Conservation (phyloP, 2,888 invertebrate species). For the Caenorhabditis imperialis region DNA sequence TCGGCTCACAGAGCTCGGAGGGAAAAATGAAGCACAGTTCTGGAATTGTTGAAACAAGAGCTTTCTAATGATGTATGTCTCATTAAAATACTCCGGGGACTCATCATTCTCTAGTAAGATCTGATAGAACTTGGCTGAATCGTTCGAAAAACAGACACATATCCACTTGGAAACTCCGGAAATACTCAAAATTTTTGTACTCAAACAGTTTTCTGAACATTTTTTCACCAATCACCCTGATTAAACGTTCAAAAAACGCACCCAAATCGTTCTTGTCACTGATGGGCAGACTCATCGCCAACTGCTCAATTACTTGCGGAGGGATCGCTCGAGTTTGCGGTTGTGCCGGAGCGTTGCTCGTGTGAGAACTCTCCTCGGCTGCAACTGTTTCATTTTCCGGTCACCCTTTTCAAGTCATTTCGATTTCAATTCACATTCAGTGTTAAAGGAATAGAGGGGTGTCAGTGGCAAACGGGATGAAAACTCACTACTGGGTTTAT, state of each 20-base stretch:
- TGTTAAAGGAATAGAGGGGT: too few species aligned
- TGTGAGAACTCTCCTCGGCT: constrained; percentile 70
- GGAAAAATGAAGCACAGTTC: too few species aligned
- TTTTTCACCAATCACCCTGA: too few species aligned
- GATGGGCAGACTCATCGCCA: constrained; percentile 41
- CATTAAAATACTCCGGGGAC: too few species aligned
- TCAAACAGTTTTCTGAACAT: background rate
- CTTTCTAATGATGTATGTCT: too few species aligned
- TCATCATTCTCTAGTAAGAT: too few species aligned
- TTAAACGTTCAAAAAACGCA: too few species aligned
- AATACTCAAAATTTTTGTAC: background rate
- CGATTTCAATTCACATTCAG: constrained; percentile 7
- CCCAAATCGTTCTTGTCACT: constrained; percentile 40
- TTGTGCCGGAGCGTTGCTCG: constrained; percentile 58
- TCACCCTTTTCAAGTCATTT: background rate
- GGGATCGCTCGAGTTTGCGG: constrained; percentile 57
- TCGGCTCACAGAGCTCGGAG: too few species aligned
- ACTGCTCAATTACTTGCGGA: constrained; percentile 59
- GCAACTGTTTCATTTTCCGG: constrained; percentile 22
- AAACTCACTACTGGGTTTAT: constrained; percentile 66
- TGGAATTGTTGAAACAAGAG: too few species aligned
- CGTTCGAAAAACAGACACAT: too few species aligned
- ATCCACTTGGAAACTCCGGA: too few species aligned
- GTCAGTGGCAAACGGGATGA: background rate
- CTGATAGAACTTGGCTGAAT: too few species aligned